phyloP scores from a whole-genome alignment of 2,888 invertebrate genomes.

The Rhaphigaster nebulosa region DNA sequence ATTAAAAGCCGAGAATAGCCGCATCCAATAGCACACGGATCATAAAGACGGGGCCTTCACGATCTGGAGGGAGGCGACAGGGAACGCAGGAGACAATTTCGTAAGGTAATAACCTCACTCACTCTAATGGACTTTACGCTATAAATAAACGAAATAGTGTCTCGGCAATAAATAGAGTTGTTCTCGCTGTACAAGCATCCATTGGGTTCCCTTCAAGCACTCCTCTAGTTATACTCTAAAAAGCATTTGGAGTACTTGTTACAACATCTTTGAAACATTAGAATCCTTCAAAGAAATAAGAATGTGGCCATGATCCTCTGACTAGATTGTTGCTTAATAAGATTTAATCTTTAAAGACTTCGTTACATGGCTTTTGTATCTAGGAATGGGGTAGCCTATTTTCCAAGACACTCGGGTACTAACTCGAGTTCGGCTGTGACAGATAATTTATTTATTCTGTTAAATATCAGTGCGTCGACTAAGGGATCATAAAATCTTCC shows the following conservation, averaged over 20 bases:
- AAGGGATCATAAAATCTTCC: too few relatives aligned
- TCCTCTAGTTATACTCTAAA: neutral
- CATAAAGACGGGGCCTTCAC: neutral
- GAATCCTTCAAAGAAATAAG: neutral
- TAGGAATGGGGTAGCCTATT: too few relatives aligned
- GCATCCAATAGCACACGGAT: neutral
- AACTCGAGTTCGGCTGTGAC: too few relatives aligned
- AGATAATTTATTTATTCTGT: too few relatives aligned
- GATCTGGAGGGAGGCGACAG: neutral
- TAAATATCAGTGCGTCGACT: too few relatives aligned
- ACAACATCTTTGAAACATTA: neutral
- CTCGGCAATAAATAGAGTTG: conserved; percentile 29
- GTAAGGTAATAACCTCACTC: conserved; percentile 34
- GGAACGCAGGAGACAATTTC: conserved; percentile 11
- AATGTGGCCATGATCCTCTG: neutral
- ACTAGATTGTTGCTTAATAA: too few relatives aligned
- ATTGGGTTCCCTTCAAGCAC: neutral
- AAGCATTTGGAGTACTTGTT: neutral
- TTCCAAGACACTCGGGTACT: too few relatives aligned
- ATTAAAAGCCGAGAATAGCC: neutral
- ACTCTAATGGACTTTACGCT: conserved; percentile 6
- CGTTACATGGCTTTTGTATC: too few relatives aligned
- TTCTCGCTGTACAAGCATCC: neutral
- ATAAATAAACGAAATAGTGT: conserved; percentile 26
- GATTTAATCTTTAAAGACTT: too few relatives aligned